Evolutionary conservation across 2,888 invertebrate species (phyloP), one percentile per base, ranked within the genome.

Genomic region (Cryptocheilus praepositus): DNA sequence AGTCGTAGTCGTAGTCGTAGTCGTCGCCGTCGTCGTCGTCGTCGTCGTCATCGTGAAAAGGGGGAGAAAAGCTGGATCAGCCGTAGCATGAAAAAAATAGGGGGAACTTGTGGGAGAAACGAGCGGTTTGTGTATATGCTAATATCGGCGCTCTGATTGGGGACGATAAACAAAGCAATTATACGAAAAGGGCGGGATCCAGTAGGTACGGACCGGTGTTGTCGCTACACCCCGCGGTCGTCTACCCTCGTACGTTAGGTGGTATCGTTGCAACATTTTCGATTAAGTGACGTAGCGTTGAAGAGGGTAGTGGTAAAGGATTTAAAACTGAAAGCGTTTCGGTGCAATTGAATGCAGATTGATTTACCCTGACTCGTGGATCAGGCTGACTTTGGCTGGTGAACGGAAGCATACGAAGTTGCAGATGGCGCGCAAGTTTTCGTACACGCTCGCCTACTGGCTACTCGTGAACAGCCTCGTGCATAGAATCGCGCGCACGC

Each of bases 131-230:
- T 76, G 80, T 81, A 81, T 86, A 87, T 87, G 86, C 85, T 86
- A 86, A 86, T 87, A 82, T 69, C 77, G 63, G 75, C 68, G 77
- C 76, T 77, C 71, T 80, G 86, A 86, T 86, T 85, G 81, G 82
- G 81, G 77, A 85, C 83, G 86, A 87, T 87, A 87, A 87, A 87
- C 87, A 86, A 86, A 87, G 85, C 87, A 87, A 88, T 87, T 88
- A 87, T 85, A 85, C 81, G 81, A 81, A 82, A 84, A 85, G 82
- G 85, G 82, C 79, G 81, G 81, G 73, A 80, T 81, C 70, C 70
- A 49, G 49, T n/a, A 49, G 49, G 49, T 49, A 49, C 49, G 49
- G 49, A 49, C 49, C 49, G 49, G 49, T 49, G 49, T 49, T 36
- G 36, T 11, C 36, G 36, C 7, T 36, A 36, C 11, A 36, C 36